Evolutionary conservation across 35 echinoderm and acorn worm species (phyloP), one percentile per base, ranked within the genome.

Genomic region (Apostichopus parvimensis): DNA sequence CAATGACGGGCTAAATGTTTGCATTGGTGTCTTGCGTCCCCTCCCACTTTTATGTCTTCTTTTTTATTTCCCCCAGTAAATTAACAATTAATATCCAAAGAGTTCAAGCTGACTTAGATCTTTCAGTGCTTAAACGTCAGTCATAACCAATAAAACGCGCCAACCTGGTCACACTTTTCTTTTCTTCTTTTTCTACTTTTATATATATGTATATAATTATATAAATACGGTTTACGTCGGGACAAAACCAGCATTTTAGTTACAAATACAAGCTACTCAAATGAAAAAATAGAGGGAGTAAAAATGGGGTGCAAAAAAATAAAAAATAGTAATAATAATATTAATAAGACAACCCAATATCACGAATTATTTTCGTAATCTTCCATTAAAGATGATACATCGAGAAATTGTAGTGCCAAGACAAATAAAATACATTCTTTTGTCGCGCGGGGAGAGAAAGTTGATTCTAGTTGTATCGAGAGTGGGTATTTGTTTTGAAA

Each of bases 1-100:
- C 15, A 68, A 88, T 88, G 86, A 88, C 64, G 72, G 86, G 23
- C 86, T 88, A 88, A 88, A 88, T 88, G 86, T 88, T 88, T 88
- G 21, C 86, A 73, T 88, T 88, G 34, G 28, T 73, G 22, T 53
- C 86, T 72, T 78, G 9, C 60, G 26, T 71, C 60, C 64, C 86
- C 86, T 88, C 86, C 62, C 83, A 45, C 14, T 26, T 65, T 88
- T 26, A 1, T 34, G 28, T 34, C 28, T 34, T 34, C 28, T 34
- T 34, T 1, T 1, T 34, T n/a, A n/a, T 34, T 34, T 2, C 28
- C 18, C 34, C 8, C 70, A 68, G 34, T 62, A 88, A 88, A 88
- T 88, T 73, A 88, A 10, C 24, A 9, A 45, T 45, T 45, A 73
- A 54, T 54, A 18, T 54, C 21, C 21, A 72, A 6, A 73, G 71